Evolutionary conservation across 2,113 vertebrate genomes (phyloP), one percentile per base, ranked within the genome.

Genomic region (Halcyon senegalensis): DNA sequence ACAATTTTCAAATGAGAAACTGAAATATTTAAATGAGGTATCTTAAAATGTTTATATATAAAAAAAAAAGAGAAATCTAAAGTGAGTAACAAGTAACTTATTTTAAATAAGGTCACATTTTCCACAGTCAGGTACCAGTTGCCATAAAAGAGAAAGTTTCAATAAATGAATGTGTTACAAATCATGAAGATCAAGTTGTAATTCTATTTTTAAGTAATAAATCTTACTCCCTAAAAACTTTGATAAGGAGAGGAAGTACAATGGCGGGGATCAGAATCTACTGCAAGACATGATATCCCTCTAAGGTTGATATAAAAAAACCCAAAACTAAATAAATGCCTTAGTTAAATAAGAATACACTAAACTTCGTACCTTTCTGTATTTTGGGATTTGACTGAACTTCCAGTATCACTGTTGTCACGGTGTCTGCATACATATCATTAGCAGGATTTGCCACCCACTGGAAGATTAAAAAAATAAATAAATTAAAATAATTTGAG

Each of bases 401-500:
- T 98, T 99, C 99, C 91, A 99, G 95, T 44, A 99, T 98, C 92
- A 99, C 99, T 9, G 99, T 99, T 25, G 99, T 98, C 55, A 99
- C 98, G 1, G 99, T 99, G 63, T 99, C 99, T 5, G 99, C 99
- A 62, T 99, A 99, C 99, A 99, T 99, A 90, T 99, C 99, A 60
- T 99, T 99, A 87, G 99, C 98, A 63, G 99, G 99, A 97, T 99
- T 99, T 80, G 99, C 99, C 28, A 99, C 90, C 99, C 99, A 99
- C 99, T 99, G 97, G 16, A 68, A 95, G 31, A 77, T 8, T 43
- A 16, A 68, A 33, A 37, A 70, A 58, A 46, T 35, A 37, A 30
- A 50, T 0, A 44, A 39, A n/a, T 24, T 41, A 41, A 21, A 9
- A 10, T 5, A 53, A n/a, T 35, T 51, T 48, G 27, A 87, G 31